These are phyloP conservation scores for Callorhinus ursinus DNA, from an alignment of 2,113 vertebrate genomes.

Conservation along the genomic window DNA sequence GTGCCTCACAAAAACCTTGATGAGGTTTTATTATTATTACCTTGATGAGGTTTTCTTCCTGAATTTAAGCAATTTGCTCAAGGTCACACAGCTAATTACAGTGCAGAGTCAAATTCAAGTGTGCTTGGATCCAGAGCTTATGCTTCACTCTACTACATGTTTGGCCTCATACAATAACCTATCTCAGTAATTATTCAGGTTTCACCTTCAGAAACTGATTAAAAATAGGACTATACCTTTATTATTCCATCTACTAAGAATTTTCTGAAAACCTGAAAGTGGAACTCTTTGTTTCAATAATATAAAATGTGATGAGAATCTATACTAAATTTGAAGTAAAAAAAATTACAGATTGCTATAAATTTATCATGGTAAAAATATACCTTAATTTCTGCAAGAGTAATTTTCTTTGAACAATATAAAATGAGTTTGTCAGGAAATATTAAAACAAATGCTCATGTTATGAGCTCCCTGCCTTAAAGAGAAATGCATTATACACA, in stretches of 20 bases:
- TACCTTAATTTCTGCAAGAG: neutral
- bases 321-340: constrained; percentile 13
- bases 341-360: neutral
- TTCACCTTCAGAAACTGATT: constrained; percentile 39
- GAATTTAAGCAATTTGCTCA: constrained; percentile 30
- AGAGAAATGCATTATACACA: neutral
- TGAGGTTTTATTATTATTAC: neutral
- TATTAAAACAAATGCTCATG: constrained; percentile 23
- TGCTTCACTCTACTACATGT: neutral
- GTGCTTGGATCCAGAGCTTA: neutral
- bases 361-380: constrained; percentile 21
- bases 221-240: constrained; percentile 11
- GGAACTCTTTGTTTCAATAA: constrained; percentile 29
- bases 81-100: constrained; percentile 14
- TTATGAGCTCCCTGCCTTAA: neutral
- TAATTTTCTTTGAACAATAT: neutral
- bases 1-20: neutral
- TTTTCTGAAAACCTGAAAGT: constrained; percentile 54
- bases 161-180: neutral
- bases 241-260: constrained; percentile 29
- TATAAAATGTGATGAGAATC: neutral
- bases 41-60: neutral
- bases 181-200: constrained; percentile 36
- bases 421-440: constrained; percentile 30
- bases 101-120: constrained; percentile 12